A percentile compares a stretch with the other conserved stretches of the same genome.
These are phyloP conservation scores for Idaea straminata DNA, from an alignment of 2,888 invertebrate species.

Conservation along the genomic window DNA sequence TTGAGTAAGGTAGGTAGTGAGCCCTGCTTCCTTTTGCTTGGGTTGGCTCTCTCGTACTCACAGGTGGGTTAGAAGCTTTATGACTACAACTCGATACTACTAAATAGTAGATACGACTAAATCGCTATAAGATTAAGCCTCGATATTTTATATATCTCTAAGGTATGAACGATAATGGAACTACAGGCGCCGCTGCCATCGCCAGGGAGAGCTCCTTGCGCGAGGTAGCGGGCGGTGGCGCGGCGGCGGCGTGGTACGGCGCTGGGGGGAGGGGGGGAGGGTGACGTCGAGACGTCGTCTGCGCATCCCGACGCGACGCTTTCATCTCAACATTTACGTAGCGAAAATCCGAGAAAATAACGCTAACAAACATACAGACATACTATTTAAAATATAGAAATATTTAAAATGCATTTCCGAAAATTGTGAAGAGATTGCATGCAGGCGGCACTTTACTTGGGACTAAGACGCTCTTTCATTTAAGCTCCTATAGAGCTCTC, in stretches of 20 bases:
- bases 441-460: no score
- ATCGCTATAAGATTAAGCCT: no score
- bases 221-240: slow-evolving; percentile 18
- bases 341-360: neutral
- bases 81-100: no score
- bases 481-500: no score
- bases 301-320: slow-evolving; percentile 70
- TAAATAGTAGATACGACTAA: no score
- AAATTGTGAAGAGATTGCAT: neutral
- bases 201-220: slow-evolving; percentile 14
- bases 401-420: neutral
- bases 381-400: neutral
- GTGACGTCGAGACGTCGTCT: slow-evolving; percentile 67
- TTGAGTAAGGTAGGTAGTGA: no score
- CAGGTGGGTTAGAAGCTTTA: no score
- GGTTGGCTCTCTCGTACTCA: no score
- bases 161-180: slow-evolving; percentile 32
- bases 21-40: no score
- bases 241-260: no score
- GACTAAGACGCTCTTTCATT: no score
- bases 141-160: slow-evolving; percentile 2
- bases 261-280: slow-evolving; percentile 25
- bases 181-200: slow-evolving; percentile 9
- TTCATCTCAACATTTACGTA: slow-evolving; percentile 48
- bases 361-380: neutral